Evolutionary conservation across 2,888 invertebrate species (phyloP).

Genomic region (Rhingia rostrata): DNA sequence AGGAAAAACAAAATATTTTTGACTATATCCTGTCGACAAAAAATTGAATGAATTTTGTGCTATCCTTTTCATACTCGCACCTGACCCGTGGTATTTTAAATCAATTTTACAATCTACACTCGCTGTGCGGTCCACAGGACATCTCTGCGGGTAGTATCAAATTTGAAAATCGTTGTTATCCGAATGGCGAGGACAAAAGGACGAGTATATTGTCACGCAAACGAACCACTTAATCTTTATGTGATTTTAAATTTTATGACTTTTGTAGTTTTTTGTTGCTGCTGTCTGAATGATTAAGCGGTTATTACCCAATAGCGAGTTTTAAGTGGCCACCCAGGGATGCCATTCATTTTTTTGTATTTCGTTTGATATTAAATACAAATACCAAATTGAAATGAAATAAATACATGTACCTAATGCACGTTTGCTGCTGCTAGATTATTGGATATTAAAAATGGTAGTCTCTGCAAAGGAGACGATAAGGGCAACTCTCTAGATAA

Average conservation of each 20-base stretch:
- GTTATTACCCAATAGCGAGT: conserved; percentile 38
- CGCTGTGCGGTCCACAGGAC: conserved; percentile 42
- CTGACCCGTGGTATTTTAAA: conserved; percentile 2
- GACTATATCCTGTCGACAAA: conserved; percentile 21
- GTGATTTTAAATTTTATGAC: conserved; percentile 13
- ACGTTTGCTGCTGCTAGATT: no score
- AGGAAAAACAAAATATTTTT: background rate
- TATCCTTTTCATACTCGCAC: conserved; percentile 8
- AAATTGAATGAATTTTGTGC: background rate
- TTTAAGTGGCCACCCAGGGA: conserved; percentile 35
- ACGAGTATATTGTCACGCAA: background rate
- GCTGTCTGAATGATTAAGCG: conserved; percentile 24
- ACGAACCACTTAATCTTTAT: background rate
- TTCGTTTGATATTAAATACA: no score
- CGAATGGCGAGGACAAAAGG: background rate
- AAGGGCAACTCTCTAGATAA: no score
- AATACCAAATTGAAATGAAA: no score
- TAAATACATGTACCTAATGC: no score
- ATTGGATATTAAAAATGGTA: no score
- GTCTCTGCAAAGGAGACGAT: no score
- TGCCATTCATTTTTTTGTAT: background rate
- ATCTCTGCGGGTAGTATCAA: conserved; percentile 22
- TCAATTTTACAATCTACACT: conserved; percentile 27
- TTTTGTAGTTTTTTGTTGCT: conserved; percentile 29
- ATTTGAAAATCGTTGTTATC: conserved; percentile 10